phyloP scores from a whole-genome alignment of 2,888 invertebrate genomes.

The Drosophila mimica region DNA sequence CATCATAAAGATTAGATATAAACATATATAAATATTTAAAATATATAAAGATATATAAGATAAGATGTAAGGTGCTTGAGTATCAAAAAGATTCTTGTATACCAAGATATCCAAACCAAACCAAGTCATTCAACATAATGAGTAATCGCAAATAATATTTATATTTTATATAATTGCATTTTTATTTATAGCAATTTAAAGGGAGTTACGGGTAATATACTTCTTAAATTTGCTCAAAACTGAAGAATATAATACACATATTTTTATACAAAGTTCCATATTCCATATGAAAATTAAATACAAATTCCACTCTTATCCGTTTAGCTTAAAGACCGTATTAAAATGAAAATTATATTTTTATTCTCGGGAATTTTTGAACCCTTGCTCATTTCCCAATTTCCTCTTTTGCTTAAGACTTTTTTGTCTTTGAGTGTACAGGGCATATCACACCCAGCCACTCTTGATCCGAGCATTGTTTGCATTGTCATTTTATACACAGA shows the following conservation, averaged over 20 bases:
- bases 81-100: neutral
- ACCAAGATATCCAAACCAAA: neutral
- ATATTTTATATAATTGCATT: neutral
- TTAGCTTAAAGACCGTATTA: neutral
- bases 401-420: neutral
- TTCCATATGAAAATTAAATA: neutral
- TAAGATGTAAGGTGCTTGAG: neutral
- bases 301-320: neutral
- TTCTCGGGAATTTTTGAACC: too few relatives aligned
- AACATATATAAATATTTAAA: neutral
- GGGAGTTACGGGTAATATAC: too few relatives aligned
- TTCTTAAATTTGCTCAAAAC: too few relatives aligned
- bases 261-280: too few relatives aligned
- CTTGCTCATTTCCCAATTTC: neutral
- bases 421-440: neutral
- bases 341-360: neutral
- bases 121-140: neutral
- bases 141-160: too few relatives aligned
- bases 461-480: constrained; percentile 38
- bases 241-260: too few relatives aligned
- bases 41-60: neutral
- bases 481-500: constrained; percentile 41
- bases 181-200: neutral
- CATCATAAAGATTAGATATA: neutral
- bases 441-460: constrained; percentile 47